These are phyloP conservation scores for Oreochromis mossambicus DNA, from an alignment of 2,797 vertebrate species.

Conservation along the genomic window DNA sequence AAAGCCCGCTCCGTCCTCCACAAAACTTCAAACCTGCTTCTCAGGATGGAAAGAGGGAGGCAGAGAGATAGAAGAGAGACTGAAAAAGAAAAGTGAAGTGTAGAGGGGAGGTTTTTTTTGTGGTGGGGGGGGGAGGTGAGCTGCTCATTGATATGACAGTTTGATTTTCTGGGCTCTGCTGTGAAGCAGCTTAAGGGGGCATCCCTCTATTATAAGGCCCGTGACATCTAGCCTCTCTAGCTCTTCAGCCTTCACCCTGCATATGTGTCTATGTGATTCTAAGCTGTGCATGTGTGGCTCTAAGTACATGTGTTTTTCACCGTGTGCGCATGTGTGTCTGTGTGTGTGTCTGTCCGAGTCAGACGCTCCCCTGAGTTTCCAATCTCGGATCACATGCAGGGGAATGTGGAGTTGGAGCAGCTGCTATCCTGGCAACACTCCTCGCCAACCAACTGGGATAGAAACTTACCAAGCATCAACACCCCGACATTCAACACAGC, in stretches of 20 bases:
- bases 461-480: slow-evolving; percentile 48
- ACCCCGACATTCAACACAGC: slow-evolving; percentile 42
- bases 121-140: neutral
- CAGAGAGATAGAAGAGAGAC: slow-evolving; percentile 17
- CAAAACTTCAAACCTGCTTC: slow-evolving; percentile 53
- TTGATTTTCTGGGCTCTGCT: slow-evolving; percentile 70
- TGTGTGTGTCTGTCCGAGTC: slow-evolving; percentile 12
- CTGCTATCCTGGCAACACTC: slow-evolving; percentile 77
- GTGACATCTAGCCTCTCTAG: slow-evolving; percentile 64
- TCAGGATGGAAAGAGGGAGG: slow-evolving; percentile 4
- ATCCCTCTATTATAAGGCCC: slow-evolving; percentile 72
- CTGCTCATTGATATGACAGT: slow-evolving; percentile 73
- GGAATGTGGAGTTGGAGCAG: slow-evolving; percentile 79
- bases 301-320: slow-evolving; percentile 40
- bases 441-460: slow-evolving; percentile 40
- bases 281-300: slow-evolving; percentile 25
- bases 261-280: slow-evolving; percentile 1
- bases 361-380: slow-evolving; percentile 56
- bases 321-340: neutral
- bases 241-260: slow-evolving; percentile 11
- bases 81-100: slow-evolving; percentile 21
- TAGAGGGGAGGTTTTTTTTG: neutral
- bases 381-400: slow-evolving; percentile 72
- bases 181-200: slow-evolving; percentile 70
- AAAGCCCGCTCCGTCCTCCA: slow-evolving; percentile 31